These are phyloP conservation scores for Paraescarpia echinospica DNA, from an alignment of 1,140 invertebrate species.

Conservation along the genomic window DNA sequence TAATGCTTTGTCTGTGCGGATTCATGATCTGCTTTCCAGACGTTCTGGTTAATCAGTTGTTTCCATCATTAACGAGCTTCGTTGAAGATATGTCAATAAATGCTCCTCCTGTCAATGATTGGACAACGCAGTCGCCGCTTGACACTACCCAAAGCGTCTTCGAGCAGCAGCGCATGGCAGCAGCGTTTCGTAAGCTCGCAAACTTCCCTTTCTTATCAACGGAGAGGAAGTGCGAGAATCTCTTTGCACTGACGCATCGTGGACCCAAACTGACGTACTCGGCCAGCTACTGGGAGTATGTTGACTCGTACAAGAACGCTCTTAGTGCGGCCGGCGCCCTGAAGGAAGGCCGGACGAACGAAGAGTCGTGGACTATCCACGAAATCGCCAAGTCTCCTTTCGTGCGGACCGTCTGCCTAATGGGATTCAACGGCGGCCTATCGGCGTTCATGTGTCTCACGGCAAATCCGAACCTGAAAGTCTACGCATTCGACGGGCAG, in stretches of 20 bases:
- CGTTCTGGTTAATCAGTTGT: neutral
- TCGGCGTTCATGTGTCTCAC: conserved; percentile 26
- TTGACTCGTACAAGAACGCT: neutral
- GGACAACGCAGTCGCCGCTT: neutral
- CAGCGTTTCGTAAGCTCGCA: neutral
- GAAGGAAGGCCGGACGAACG: conserved; percentile 38
- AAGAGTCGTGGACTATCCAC: conserved; percentile 37
- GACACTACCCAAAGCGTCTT: neutral
- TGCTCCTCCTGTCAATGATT: neutral
- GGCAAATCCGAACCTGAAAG: neutral
- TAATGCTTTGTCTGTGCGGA: neutral
- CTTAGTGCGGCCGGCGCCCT: conserved; percentile 35
- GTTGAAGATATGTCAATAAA: neutral
- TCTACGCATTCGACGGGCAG: conserved; percentile 13
- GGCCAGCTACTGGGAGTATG: neutral
- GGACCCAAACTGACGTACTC: neutral
- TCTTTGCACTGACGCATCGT: neutral
- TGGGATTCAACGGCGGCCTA: conserved; percentile 28
- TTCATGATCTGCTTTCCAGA: neutral
- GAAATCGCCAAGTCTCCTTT: conserved; percentile 13
- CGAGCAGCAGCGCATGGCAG: neutral
- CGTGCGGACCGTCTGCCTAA: conserved; percentile 26
- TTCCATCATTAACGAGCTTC: neutral
- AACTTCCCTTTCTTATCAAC: neutral
- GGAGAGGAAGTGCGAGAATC: neutral